phyloP scores from a whole-genome alignment of 2,113 vertebrate species.

The Oryzias curvinotus region DNA sequence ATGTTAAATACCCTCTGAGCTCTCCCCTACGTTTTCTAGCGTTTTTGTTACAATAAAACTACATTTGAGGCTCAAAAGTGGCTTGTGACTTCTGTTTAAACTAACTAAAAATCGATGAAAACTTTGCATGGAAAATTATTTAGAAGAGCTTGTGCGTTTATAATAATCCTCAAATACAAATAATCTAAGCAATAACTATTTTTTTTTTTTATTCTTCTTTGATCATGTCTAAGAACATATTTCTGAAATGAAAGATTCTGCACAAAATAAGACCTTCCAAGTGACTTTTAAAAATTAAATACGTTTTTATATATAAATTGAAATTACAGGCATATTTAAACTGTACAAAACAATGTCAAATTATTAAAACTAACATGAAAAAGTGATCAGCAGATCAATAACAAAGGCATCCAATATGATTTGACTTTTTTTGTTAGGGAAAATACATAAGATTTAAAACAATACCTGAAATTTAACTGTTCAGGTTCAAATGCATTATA shows the following conservation, averaged over 20 bases:
- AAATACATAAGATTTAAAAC: background rate
- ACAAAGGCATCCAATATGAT: background rate
- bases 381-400: background rate
- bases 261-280: background rate
- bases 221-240: no score
- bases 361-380: background rate
- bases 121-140: background rate
- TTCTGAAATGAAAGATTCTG: no score
- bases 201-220: no score
- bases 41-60: background rate
- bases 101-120: background rate
- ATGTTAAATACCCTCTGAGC: no score
- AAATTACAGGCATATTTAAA: background rate
- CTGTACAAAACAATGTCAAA: background rate
- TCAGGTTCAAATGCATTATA: background rate
- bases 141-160: background rate
- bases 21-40: no score
- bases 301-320: background rate
- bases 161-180: no score
- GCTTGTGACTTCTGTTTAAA: background rate
- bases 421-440: background rate
- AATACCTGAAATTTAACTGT: background rate
- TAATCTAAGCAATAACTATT: no score
- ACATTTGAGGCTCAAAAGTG: background rate
- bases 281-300: background rate